These are phyloP conservation scores for Aplidium turbinatum DNA, from an alignment of 23 tunicate genomes.

Conservation along the genomic window DNA sequence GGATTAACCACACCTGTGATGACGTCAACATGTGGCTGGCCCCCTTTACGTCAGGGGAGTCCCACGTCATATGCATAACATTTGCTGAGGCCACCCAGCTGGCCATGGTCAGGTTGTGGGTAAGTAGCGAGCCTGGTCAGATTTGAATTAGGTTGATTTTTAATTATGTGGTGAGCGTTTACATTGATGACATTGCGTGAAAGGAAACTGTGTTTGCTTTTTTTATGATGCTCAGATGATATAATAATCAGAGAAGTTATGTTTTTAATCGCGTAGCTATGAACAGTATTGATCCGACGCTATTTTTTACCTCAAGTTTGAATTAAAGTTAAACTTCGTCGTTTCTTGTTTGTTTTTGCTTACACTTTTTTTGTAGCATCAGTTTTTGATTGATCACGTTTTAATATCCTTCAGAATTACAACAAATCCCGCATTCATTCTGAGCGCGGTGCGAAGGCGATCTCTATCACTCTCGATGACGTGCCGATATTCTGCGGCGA, in stretches of 20 bases:
- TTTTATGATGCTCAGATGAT: no score
- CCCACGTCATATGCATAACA: conserved; percentile 52
- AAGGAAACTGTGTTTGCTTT: neutral
- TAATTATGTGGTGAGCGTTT: no score
- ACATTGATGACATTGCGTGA: neutral
- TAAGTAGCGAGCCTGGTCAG: neutral
- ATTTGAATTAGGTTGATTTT: no score
- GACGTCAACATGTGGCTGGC: conserved; percentile 90
- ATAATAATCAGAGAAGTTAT: no score
- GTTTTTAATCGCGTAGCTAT: no score
- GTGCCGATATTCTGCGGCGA: conserved; percentile 71
- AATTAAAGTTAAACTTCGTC: no score
- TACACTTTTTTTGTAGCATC: no score
- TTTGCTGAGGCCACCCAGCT: conserved; percentile 31
- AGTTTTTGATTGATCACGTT: no score
- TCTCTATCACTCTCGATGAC: conserved; percentile 58
- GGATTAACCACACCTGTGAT: conserved; percentile 78
- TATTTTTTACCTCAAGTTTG: no score
- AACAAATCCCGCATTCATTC: conserved; percentile 90
- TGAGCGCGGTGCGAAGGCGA: conserved; percentile 61
- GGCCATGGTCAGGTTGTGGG: conserved; percentile 88
- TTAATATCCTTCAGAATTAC: conserved; percentile 51
- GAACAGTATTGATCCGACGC: no score
- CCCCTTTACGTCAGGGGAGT: conserved; percentile 46
- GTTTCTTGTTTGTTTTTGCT: no score